Evolutionary conservation across 2,113 vertebrate genomes (phyloP).

Genomic region (Aspiorhynchus laticeps): DNA sequence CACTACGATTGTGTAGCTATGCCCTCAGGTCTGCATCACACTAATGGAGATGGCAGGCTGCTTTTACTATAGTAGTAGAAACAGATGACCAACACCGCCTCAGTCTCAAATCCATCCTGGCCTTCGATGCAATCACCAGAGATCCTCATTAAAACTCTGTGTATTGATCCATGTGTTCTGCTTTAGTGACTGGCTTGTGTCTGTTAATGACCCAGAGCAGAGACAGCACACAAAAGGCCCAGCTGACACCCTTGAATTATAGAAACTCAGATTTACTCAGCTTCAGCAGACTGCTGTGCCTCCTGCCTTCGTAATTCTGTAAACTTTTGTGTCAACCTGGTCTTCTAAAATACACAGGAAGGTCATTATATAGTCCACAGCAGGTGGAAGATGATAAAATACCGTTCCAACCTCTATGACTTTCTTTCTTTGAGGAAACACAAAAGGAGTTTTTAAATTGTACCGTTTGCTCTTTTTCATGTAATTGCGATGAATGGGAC

Average conservation of each 20-base stretch:
- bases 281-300: background rate
- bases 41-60: slow-evolving; percentile 55
- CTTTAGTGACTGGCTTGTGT: slow-evolving; percentile 15
- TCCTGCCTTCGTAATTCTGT: background rate
- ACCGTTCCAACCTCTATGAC: background rate
- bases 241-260: background rate
- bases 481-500: background rate
- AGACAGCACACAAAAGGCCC: slow-evolving; percentile 9
- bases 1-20: slow-evolving; percentile 40
- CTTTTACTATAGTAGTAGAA: slow-evolving; percentile 47
- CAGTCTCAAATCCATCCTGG: slow-evolving; percentile 30
- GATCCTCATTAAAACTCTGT: slow-evolving; percentile 47
- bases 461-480: background rate
- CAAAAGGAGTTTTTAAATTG: background rate
- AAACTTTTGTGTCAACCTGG: background rate
- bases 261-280: slow-evolving; percentile 16
- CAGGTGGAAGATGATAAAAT: background rate
- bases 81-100: slow-evolving; percentile 39
- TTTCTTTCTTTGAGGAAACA: background rate
- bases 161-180: slow-evolving; percentile 26
- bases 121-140: slow-evolving; percentile 9
- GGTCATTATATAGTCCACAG: background rate
- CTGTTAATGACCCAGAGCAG: slow-evolving; percentile 17
- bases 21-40: slow-evolving; percentile 42
- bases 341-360: background rate